Base-by-base conservation (phyloP, 2,797 vertebrate genomes). In the Scarus forsteni region DNA sequence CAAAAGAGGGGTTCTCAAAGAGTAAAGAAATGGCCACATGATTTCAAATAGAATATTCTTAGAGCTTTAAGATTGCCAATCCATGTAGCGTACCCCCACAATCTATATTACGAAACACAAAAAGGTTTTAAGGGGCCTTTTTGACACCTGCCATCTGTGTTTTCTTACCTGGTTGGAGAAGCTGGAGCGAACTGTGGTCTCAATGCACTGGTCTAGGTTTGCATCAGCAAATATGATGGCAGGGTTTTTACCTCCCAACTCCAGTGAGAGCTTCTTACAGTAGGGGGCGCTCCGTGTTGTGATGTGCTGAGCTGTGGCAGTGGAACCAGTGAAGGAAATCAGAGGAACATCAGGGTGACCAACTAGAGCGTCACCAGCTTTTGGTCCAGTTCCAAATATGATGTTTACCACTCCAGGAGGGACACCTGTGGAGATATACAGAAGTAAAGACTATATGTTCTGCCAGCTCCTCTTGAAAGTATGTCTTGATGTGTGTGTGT, bases 221-320 rank as follows among this genome's bases (percentile, higher is more conserved):
- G 98, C 96, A 6, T 99, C 98, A 0, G 96, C 94, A 4, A 99
- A 99, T 63, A 99, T 3, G 1, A 99, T 88, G 0, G 98, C 97
- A 0, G 98, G 98, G 69, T 99, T 99, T 90, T 99, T 99, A 18
- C 98, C 98, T 1, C 98, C 98, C 45, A 99, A 93, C 83, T 99
- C 98, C 86, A 99, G 61, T 0, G 97, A 99, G 34, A 99, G 94
- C 59, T 96, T 97, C 90, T 99, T 99, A 81, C 96, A 99, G 82
- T 94, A 91, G 0, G 95, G 96, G 51, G 97, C 97, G 0, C 96
- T 96, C 7, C 92, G 93, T 85, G 95, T 94, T 0, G 60, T 95
- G 91, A 99, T 98, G 10, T 80, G 73, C 79, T 93, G 93, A 0
- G 97, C 98, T 0, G 98, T 99, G n/a, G 93, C 92, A 0, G 97